phyloP scores from a whole-genome alignment of 2,797 vertebrate species.

The Anguilla pacifica region DNA sequence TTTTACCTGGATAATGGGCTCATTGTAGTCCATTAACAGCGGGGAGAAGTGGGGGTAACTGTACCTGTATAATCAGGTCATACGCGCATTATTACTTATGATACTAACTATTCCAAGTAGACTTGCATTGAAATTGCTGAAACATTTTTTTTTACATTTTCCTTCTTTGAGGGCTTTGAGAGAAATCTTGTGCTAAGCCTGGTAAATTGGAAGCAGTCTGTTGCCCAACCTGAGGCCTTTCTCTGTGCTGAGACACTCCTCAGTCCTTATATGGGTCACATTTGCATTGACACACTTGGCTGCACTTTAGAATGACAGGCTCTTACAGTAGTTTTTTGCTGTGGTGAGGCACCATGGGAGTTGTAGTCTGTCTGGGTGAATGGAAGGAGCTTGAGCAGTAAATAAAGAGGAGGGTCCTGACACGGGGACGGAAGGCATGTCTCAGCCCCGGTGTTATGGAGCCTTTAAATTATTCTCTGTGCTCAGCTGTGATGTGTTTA shows the following conservation, averaged over 20 bases:
- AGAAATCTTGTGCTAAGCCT: neutral
- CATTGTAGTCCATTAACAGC: neutral
- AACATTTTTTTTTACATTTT: neutral
- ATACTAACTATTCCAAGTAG: neutral
- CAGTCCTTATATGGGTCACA: conserved; percentile 19
- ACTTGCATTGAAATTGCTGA: neutral
- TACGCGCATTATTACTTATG: neutral
- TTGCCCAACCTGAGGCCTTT: neutral
- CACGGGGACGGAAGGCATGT: conserved; percentile 25
- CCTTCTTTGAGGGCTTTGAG: neutral
- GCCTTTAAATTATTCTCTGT: conserved; percentile 50
- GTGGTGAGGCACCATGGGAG: conserved; percentile 39
- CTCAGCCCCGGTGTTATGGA: conserved; percentile 18
- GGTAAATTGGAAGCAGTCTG: neutral
- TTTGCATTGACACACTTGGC: conserved; percentile 9
- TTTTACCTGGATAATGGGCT: too few species aligned
- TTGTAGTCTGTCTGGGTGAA: conserved; percentile 42
- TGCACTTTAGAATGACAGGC: conserved; percentile 25
- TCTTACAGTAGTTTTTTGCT: conserved; percentile 40
- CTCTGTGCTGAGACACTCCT: neutral
- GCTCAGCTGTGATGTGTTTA: conserved; percentile 44
- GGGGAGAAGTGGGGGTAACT: neutral
- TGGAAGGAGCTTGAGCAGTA: conserved; percentile 27
- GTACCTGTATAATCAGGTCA: neutral
- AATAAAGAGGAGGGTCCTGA: conserved; percentile 26